Evolutionary conservation across 1,140 invertebrate species (phyloP).

Genomic region (Drosophila ironensis): DNA sequence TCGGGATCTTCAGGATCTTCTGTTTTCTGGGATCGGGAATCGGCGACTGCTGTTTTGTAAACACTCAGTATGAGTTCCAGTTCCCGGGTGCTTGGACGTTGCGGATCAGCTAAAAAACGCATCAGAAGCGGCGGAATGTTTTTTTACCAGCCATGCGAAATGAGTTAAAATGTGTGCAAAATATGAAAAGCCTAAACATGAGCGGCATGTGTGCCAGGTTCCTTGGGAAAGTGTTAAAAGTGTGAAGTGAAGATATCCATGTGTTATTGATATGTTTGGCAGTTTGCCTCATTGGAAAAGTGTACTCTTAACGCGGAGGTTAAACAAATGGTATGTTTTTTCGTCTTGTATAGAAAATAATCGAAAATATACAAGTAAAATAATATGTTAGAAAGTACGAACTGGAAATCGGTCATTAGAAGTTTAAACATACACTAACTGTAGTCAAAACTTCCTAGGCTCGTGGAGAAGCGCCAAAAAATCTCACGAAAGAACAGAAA

Average conservation of each 20-base stretch:
- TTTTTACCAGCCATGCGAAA: conserved; percentile 23
- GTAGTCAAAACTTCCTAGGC: no score
- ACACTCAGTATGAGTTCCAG: conserved; percentile 78
- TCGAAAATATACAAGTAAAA: no score
- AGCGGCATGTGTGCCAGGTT: conserved; percentile 22
- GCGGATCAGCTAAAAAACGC: conserved; percentile 54
- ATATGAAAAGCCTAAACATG: conserved; percentile 44
- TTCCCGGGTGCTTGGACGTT: conserved; percentile 61
- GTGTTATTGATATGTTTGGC: conserved; percentile 18
- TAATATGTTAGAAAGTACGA: no score
- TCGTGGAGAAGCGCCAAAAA: no score
- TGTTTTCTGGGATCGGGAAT: conserved; percentile 10
- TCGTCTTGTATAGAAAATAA: no score
- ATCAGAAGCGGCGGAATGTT: conserved; percentile 14
- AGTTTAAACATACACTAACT: no score
- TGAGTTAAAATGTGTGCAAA: conserved; percentile 51
- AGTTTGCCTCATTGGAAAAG: not conserved
- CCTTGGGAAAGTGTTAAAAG: conserved; percentile 34
- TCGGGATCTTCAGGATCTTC: conserved; percentile 16
- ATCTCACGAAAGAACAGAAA: conserved; percentile 46
- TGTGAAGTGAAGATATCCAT: conserved; percentile 12
- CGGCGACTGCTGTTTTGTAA: conserved; percentile 74
- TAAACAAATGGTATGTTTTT: no score
- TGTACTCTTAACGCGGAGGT: not conserved
- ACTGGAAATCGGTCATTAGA: no score